Evolutionary conservation across 1,140 invertebrate genomes (phyloP).

Genomic region (Drosophila rhopaloa): DNA sequence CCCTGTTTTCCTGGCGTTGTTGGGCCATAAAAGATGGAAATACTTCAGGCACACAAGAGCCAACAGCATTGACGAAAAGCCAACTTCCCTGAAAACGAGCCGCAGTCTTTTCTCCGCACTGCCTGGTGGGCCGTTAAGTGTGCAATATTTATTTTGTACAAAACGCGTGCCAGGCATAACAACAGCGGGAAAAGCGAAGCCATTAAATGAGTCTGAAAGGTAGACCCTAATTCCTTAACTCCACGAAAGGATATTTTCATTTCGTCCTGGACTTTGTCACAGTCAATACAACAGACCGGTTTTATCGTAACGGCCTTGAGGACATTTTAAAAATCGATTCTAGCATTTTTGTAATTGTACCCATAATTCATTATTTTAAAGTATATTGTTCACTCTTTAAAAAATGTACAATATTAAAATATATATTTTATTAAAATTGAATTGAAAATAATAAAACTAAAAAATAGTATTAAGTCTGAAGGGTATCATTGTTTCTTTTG

Average conservation of each 20-base stretch:
- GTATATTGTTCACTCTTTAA: too few species aligned
- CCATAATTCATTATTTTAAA: too few species aligned
- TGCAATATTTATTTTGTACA: constrained; percentile 83
- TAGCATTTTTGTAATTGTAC: too few species aligned
- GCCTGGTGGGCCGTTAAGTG: constrained; percentile 72
- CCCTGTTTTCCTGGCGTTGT: constrained; percentile 17
- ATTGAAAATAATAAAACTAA: neutral
- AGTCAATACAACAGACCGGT: neutral
- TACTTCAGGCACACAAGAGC: constrained; percentile 67
- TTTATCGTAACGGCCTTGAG: neutral
- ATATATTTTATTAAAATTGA: neutral
- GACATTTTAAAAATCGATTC: too few species aligned
- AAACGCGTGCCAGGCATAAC: constrained; percentile 74
- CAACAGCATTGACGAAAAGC: constrained; percentile 71
- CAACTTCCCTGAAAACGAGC: constrained; percentile 37
- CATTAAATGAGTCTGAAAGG: constrained; percentile 68
- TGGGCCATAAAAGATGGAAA: constrained; percentile 77
- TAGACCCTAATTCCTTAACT: constrained; percentile 12
- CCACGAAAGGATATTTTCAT: constrained; percentile 20
- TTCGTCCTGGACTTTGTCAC: neutral
- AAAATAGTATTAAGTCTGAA: neutral
- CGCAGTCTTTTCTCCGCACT: constrained; percentile 22
- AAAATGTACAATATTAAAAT: too few species aligned
- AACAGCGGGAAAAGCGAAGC: constrained; percentile 48
- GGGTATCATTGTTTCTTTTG: constrained; percentile 17